Percentiles rank a stretch among this genome's conserved stretches.
These are phyloP conservation scores for Larimichthys crocea DNA, from an alignment of 2,113 vertebrate genomes.

Conservation along the genomic window DNA sequence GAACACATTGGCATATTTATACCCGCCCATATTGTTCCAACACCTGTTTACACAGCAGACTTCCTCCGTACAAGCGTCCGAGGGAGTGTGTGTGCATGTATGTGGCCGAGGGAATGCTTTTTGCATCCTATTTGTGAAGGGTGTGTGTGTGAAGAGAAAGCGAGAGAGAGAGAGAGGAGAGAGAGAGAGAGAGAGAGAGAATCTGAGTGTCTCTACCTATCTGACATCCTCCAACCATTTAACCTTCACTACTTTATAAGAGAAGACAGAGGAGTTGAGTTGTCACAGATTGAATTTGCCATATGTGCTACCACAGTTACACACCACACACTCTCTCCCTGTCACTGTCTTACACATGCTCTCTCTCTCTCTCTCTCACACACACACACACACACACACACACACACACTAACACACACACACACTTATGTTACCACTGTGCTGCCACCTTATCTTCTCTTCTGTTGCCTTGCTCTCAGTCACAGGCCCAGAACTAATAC, in stretches of 20 bases:
- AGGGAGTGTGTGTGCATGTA: background rate
- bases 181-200: background rate
- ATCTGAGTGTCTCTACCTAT: slow-evolving; percentile 2
- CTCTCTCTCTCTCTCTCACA: background rate
- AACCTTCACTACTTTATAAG: slow-evolving; percentile 21
- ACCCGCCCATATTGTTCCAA: slow-evolving; percentile 23
- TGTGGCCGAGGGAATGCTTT: slow-evolving; percentile 6
- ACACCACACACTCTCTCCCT: background rate
- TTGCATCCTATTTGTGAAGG: slow-evolving; percentile 9
- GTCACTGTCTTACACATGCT: background rate
- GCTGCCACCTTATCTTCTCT: slow-evolving; percentile 34
- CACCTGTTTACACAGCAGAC: slow-evolving; percentile 52
- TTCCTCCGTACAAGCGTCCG: background rate
- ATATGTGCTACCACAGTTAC: background rate
- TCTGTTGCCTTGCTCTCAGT: background rate
- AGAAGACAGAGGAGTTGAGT: slow-evolving; percentile 27
- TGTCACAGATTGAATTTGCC: slow-evolving; percentile 18
- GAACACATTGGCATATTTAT: slow-evolving; percentile 20
- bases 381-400: slow-evolving; percentile 13
- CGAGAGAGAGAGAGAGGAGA: background rate
- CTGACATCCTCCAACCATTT: slow-evolving; percentile 28
- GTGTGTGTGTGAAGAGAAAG: background rate
- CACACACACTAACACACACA: slow-evolving; percentile 1
- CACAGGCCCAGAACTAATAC: slow-evolving; percentile 20
- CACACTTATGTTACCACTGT: slow-evolving; percentile 17